Base-by-base conservation (phyloP, 2,888 invertebrate species). In the Synergus japonicus region DNA sequence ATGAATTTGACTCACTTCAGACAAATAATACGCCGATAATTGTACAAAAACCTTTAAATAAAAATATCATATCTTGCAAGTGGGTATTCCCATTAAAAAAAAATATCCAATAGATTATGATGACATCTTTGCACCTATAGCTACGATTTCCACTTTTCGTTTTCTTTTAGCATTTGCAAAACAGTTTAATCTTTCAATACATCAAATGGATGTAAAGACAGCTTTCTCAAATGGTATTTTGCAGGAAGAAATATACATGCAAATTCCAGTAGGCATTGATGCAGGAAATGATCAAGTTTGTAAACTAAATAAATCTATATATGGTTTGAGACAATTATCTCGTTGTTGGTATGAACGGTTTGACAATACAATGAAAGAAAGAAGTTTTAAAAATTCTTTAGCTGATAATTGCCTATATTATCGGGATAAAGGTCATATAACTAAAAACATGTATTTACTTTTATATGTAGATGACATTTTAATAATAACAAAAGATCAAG, bases 51-150 rank as follows among this genome's bases (percentile, higher is more conserved):
- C 76, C 76, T 5, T 13, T 5, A 18, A 44, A 64, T 64, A 64
- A 41, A 76, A 76, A 76, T 76, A 76, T 46, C 5, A 18, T 76
- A 15, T 22, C 41, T 22, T 37, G 58, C 37, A 76, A 76, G 88
- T 78, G 82, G 89, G 87, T 85, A 81, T 82, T 82, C 60, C 43
- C 77, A 0, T 76, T 83, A 22, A 83, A 82, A 76, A 78, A 76
- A 64, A 80, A 41, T 81, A 81, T 78, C 49, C 78, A 46, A 54
- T 60, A 49, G 76, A 79, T 73, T 79, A 78, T 58, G 49, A 78
- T 46, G 82, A 78, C 58, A 82, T 78, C 15, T 80, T 80, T 79
- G 79, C 76, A 13, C 81, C 80, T 46, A 78, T 79, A 63, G 80
- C 78, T 5, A 78, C 80, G 76, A 83, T 81, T 69, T 44, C 82